These are phyloP conservation scores for Sitobion miscanthi DNA, from an alignment of 1,140 invertebrate species.

Conservation along the genomic window DNA sequence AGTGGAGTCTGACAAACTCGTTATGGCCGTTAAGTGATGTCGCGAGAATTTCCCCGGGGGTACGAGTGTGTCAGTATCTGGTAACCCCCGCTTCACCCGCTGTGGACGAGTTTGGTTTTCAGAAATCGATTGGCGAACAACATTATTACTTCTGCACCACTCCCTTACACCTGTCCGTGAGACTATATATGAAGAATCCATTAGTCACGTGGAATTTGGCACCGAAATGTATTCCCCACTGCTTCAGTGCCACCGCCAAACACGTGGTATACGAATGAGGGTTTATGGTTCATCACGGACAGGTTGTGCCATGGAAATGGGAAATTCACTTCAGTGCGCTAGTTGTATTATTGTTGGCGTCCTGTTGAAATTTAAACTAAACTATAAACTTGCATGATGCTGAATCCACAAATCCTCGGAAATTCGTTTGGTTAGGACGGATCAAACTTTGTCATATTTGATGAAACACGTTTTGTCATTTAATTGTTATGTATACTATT, in stretches of 20 bases:
- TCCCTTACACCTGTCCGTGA: neutral
- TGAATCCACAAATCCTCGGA: neutral
- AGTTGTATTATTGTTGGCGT: slow-evolving; percentile 18
- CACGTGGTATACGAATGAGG: neutral
- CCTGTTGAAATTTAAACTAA: neutral
- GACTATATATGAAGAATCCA: slow-evolving; percentile 23
- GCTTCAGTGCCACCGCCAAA: neutral
- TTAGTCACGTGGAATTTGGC: slow-evolving; percentile 52
- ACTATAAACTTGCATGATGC: neutral
- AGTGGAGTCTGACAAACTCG: slow-evolving; percentile 34
- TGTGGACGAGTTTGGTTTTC: neutral
- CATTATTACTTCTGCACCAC: neutral
- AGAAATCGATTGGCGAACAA: slow-evolving; percentile 38
- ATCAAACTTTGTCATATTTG: neutral
- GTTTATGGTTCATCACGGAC: neutral
- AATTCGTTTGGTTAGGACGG: neutral
- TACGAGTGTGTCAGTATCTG: neutral
- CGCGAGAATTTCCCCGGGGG: slow-evolving; percentile 33
- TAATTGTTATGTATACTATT: neutral
- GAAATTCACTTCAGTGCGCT: neutral
- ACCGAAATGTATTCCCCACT: slow-evolving; percentile 9
- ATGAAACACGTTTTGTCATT: neutral
- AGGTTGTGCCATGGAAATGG: neutral
- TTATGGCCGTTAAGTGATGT: slow-evolving; percentile 38
- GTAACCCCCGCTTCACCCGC: too few species aligned